phyloP scores from a whole-genome alignment of 2,113 vertebrate species.

The Neogobius melanostomus region DNA sequence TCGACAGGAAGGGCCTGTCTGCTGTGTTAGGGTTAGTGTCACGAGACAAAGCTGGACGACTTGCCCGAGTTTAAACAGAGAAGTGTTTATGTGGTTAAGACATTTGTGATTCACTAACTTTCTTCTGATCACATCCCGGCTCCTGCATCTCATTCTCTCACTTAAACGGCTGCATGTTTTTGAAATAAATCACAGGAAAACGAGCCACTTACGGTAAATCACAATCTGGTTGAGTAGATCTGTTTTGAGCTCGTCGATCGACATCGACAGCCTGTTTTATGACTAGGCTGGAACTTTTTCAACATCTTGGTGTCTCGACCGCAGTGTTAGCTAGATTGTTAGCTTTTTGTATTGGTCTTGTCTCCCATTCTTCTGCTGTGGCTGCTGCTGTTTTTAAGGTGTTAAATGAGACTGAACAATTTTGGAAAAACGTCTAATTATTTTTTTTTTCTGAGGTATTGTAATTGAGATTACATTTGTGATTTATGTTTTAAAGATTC shows the following conservation, averaged over 20 bases:
- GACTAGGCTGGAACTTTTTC: too few relatives aligned
- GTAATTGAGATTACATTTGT: too few relatives aligned
- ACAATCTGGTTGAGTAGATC: not conserved
- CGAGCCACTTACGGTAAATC: not conserved
- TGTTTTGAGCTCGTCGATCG: not conserved
- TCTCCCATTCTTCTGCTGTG: too few relatives aligned
- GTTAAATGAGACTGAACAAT: too few relatives aligned
- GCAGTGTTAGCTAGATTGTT: too few relatives aligned
- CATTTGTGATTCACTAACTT: conserved; percentile 30
- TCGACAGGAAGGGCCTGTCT: conserved; percentile 39
- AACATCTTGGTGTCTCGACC: too few relatives aligned
- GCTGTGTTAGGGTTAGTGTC: conserved; percentile 13
- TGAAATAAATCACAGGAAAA: not conserved
- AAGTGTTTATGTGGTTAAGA: conserved; percentile 33
- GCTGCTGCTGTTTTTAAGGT: too few relatives aligned
- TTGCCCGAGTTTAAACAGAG: conserved; percentile 20
- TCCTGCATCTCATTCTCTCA: conserved; percentile 2
- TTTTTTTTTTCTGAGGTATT: too few relatives aligned
- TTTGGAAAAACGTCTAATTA: too few relatives aligned
- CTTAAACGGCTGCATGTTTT: not conserved
- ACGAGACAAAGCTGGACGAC: conserved; percentile 15
- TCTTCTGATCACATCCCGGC: conserved; percentile 14
- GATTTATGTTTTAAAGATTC: too few relatives aligned
- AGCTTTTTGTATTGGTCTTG: too few relatives aligned
- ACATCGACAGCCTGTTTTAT: too few relatives aligned